A percentile compares a stretch with the other conserved stretches of the same genome.
Evolutionary conservation across 23 tunicate species (phyloP).

Genomic region (Ciona savignyi): DNA sequence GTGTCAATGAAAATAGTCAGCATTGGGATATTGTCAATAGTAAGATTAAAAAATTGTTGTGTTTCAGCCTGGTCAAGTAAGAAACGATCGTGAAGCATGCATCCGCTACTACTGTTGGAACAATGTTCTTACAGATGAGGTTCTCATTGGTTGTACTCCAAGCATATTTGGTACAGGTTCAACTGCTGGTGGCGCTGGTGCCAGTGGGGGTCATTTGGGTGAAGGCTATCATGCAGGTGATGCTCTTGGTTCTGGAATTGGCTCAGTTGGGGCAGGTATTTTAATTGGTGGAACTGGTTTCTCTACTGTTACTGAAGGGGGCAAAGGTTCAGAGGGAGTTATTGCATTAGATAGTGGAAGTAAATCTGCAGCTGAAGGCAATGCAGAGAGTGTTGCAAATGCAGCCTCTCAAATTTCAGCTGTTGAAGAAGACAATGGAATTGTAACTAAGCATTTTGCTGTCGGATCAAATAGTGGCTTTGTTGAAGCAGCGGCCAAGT

Average conservation of each 20-base stretch:
- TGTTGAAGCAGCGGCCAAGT: constrained; percentile 25
- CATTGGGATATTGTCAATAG: too few species aligned
- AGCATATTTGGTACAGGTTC: constrained; percentile 22
- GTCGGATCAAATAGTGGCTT: constrained; percentile 13
- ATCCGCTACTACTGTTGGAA: constrained; percentile 99
- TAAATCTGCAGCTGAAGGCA: constrained; percentile 10
- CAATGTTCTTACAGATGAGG: constrained; percentile 81
- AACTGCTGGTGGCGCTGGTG: constrained; percentile 11
- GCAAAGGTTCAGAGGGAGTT: background rate
- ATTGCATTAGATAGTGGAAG: constrained; percentile 5
- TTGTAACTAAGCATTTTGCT: constrained; percentile 48
- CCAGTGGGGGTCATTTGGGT: background rate
- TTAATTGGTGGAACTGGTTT: constrained; percentile 21
- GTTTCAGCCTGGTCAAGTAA: constrained; percentile 93
- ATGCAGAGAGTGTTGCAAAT: constrained; percentile 4
- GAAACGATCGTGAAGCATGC: constrained; percentile 76
- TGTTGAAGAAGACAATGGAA: constrained; percentile 65
- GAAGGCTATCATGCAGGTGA: background rate
- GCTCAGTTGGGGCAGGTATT: constrained; percentile 18
- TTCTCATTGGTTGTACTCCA: constrained; percentile 76
- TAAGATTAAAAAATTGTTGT: too few species aligned
- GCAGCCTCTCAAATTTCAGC: background rate
- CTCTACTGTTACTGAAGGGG: constrained; percentile 3
- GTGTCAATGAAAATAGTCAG: background rate
- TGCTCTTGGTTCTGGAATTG: constrained; percentile 26